Conservation (phyloP, 2,797 vertebrate genomes). For the Sebastes diploproa region DNA sequence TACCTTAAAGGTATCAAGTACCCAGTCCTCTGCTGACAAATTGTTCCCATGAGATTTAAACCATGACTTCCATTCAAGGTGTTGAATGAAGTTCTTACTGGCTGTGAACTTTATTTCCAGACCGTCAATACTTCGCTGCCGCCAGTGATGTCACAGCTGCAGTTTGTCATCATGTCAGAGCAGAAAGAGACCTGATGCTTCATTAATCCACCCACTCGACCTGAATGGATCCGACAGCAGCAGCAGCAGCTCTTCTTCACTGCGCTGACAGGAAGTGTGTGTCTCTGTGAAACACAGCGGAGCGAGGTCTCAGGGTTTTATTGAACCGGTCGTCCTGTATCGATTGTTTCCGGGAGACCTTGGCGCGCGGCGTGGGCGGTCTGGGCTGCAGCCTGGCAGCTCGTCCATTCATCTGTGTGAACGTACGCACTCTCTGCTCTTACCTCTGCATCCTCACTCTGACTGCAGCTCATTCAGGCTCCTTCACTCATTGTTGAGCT, state of each 20-base stretch:
- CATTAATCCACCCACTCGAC: conserved; percentile 41
- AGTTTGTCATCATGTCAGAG: conserved; percentile 23
- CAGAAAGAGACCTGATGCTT: conserved; percentile 26
- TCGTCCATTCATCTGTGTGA: not conserved
- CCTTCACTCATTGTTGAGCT: not conserved
- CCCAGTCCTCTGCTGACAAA: not conserved
- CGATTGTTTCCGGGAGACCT: conserved; percentile 30
- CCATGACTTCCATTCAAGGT: not conserved
- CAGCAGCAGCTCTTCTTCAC: conserved; percentile 15
- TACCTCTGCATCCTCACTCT: not conserved
- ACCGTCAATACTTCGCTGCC: not conserved
- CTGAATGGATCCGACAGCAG: conserved; percentile 29
- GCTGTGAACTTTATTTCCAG: not conserved
- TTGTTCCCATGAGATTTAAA: not conserved
- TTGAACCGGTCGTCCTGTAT: conserved; percentile 43
- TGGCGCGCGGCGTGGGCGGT: not conserved
- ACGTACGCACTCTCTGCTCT: not conserved
- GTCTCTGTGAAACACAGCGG: conserved; percentile 2
- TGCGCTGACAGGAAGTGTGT: conserved; percentile 23
- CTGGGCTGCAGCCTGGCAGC: not conserved
- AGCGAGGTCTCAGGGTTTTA: conserved; percentile 31
- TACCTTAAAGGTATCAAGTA: no score
- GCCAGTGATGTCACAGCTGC: not conserved
- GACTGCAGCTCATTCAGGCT: not conserved
- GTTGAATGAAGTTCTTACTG: not conserved